Evolutionary conservation across 2,113 vertebrate genomes (phyloP).

Genomic region (Drymodes brunneopygia): DNA sequence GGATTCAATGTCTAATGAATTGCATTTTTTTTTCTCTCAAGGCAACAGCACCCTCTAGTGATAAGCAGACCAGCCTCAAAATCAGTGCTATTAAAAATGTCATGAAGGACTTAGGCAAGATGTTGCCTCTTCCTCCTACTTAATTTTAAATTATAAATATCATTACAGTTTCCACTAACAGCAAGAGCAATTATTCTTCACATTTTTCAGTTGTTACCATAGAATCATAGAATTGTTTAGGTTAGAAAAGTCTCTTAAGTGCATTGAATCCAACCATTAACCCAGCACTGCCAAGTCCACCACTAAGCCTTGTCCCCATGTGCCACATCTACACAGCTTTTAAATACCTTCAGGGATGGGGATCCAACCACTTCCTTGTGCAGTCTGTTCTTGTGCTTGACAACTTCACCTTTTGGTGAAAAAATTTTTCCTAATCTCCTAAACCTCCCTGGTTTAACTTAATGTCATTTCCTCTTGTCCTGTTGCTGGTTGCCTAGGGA

Average conservation of each 20-base stretch:
- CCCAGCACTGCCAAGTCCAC: neutral
- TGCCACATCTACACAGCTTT: neutral
- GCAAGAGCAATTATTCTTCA: neutral
- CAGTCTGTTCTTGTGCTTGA: neutral
- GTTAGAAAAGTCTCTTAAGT: neutral
- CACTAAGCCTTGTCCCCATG: neutral
- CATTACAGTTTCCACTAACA: neutral
- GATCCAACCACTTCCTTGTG: neutral
- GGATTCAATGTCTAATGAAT: neutral
- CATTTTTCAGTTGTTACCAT: neutral
- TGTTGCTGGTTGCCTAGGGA: neutral
- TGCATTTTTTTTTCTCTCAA: neutral
- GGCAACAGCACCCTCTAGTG: slow-evolving; percentile 65
- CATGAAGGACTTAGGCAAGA: neutral
- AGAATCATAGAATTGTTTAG: neutral
- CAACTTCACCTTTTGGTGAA: neutral
- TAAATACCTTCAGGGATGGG: neutral
- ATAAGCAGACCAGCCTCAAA: neutral
- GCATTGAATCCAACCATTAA: neutral
- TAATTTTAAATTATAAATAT: neutral
- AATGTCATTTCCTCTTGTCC: neutral
- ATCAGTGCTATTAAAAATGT: neutral
- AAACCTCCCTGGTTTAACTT: neutral
- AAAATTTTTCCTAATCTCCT: neutral
- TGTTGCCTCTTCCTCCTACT: neutral